Evolutionary conservation across 2,888 invertebrate species (phyloP), one percentile per base, ranked within the genome.

Genomic region (Leptogaster cylindrica): DNA sequence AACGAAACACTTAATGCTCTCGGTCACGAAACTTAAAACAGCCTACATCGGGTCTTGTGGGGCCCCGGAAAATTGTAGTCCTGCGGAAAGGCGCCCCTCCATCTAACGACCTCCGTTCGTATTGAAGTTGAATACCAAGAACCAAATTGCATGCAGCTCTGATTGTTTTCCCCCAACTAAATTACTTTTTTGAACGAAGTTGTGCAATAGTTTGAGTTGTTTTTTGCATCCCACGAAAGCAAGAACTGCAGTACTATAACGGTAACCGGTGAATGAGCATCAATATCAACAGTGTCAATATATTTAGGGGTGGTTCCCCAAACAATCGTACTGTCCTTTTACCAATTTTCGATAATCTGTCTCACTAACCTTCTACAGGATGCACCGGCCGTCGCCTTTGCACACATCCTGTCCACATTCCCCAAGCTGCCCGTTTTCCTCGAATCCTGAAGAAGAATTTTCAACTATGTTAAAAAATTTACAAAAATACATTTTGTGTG

Each of bases 1-100:
- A 52, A 58, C 52, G 65, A 67, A 70, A 69, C 71, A 70, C 73
- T 73, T 72, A 71, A 73, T 73, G 71, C 70, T 68, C 69, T 71
- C 67, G 71, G 73, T 73, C 73, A 73, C 73, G 73, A 72, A 68
- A 72, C 69, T 63, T 44, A 18, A 61, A 18, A 44, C 20, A 27
- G 61, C 36, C 48, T 20, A 48, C 20, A 52, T 31, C 31, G 31
- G 31, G 2, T 14, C 64, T 18, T 16, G 18, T 12, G 31, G 20
- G 48, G n/a, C 33, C 8, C 64, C 27, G 8, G 18, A 33, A 44
- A 63, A 27, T 44, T 18, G 28, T 28, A 16, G 44, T 6, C 44
- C 18, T n/a, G 27, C 20, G 28, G 46, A 12, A 25, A 18, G 44
- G 27, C 25, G 7, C 44, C 44, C 61, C 14, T 39, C n/a, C 33